phyloP scores from a whole-genome alignment of 2,797 vertebrate species.

The Heterohyrax brucei region DNA sequence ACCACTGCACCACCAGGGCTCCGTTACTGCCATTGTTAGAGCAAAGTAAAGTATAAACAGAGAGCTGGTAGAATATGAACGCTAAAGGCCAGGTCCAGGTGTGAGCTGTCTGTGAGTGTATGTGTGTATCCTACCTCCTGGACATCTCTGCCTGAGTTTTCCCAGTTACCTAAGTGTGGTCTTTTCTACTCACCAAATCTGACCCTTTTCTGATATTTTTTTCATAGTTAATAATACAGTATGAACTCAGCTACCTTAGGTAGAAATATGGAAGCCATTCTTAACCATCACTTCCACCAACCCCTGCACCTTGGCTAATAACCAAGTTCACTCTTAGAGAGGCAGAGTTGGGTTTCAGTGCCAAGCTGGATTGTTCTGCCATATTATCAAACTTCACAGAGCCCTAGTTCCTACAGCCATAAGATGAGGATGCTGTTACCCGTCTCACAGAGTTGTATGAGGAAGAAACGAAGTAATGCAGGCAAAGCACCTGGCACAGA shows the following conservation, averaged over 20 bases:
- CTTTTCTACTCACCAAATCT: not conserved
- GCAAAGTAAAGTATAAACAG: not conserved
- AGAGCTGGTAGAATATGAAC: not conserved
- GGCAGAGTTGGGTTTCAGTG: not conserved
- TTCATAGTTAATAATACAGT: not conserved
- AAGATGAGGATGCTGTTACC: not conserved
- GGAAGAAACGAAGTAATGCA: not conserved
- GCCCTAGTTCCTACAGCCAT: not conserved
- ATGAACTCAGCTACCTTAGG: not conserved
- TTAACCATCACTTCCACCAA: not conserved
- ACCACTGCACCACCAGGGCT: no score
- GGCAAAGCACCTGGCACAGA: not conserved
- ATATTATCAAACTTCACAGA: not conserved
- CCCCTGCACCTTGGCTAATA: not conserved
- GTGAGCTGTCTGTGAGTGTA: not conserved
- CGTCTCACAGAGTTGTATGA: not conserved
- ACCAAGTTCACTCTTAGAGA: not conserved
- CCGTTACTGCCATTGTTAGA: not conserved
- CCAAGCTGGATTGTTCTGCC: not conserved
- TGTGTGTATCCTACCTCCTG: fast-evolving
- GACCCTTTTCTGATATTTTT: not conserved
- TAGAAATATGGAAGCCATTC: not conserved
- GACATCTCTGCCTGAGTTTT: not conserved
- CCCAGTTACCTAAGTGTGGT: not conserved
- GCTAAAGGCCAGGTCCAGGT: not conserved